Conservation (phyloP, 2,113 vertebrate species). For the Grallaria varia region DNA sequence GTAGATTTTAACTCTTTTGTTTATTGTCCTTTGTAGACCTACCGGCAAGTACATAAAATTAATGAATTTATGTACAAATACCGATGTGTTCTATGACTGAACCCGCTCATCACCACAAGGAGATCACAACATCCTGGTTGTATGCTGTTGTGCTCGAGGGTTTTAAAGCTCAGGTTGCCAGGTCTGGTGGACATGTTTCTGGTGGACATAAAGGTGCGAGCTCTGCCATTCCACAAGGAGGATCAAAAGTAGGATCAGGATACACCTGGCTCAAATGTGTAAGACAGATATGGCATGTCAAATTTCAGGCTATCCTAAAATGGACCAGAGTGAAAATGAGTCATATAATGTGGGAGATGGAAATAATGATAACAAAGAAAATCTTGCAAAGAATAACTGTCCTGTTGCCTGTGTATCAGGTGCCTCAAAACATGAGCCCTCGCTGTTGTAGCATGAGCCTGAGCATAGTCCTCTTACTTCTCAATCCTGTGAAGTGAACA, state of each 20-base stretch:
- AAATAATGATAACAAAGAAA: conserved; percentile 64
- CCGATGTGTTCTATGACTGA: conserved; percentile 29
- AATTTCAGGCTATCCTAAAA: not conserved
- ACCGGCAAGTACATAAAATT: not conserved
- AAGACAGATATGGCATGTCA: not conserved
- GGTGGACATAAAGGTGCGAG: conserved; percentile 64
- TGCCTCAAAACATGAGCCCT: conserved; percentile 67
- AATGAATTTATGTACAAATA: conserved; percentile 52
- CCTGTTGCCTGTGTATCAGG: conserved; percentile 59
- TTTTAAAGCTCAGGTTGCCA: conserved; percentile 14
- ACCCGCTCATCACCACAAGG: not conserved
- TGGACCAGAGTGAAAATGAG: not conserved
- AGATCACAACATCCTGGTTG: conserved; percentile 12
- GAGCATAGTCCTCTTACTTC: conserved; percentile 27
- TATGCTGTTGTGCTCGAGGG: conserved; percentile 52
- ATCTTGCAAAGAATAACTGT: conserved; percentile 45
- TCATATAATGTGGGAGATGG: not conserved
- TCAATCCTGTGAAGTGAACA: conserved; percentile 70
- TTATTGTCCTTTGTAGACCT: not conserved
- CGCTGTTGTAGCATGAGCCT: conserved; percentile 53
- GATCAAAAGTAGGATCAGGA: conserved; percentile 55
- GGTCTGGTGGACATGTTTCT: conserved; percentile 71
- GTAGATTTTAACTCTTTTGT: not conserved
- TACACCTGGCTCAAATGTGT: conserved; percentile 34
- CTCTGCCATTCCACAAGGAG: conserved; percentile 71